Evolutionary conservation across 2,113 vertebrate genomes (phyloP).

Genomic region (Periophthalmodon schlosseri): DNA sequence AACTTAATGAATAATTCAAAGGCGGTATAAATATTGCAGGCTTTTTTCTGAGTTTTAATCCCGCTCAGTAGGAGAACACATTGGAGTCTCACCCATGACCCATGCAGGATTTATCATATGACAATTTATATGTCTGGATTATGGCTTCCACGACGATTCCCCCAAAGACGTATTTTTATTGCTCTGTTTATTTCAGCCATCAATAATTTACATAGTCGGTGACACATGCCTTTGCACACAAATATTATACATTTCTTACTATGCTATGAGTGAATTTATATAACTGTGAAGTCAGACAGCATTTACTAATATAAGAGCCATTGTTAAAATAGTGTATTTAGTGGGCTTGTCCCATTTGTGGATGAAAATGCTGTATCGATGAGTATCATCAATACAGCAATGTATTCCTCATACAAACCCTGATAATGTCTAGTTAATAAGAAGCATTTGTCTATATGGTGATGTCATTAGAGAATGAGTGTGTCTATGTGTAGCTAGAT

Average conservation of each 20-base stretch:
- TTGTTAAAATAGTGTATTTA: background rate
- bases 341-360: too few relatives aligned
- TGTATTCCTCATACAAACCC: too few relatives aligned
- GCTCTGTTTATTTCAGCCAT: slow-evolving; percentile 43
- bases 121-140: slow-evolving; percentile 57
- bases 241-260: slow-evolving; percentile 14
- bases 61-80: slow-evolving; percentile 51
- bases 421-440: too few relatives aligned
- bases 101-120: slow-evolving; percentile 56
- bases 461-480: too few relatives aligned
- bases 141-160: slow-evolving; percentile 30
- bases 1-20: slow-evolving; percentile 75
- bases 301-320: background rate
- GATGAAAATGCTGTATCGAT: too few relatives aligned
- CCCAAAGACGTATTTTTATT: slow-evolving; percentile 56
- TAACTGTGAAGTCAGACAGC: slow-evolving; percentile 3
- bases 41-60: slow-evolving; percentile 57
- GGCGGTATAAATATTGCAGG: slow-evolving; percentile 72
- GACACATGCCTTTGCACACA: slow-evolving; percentile 25
- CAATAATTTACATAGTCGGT: slow-evolving; percentile 39
- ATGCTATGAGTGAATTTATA: background rate
- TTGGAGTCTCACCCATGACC: slow-evolving; percentile 42
- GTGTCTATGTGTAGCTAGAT: too few relatives aligned
- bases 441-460: too few relatives aligned
- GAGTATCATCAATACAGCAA: too few relatives aligned